These are phyloP conservation scores for Acromyrmex heyeri DNA, from an alignment of 1,140 invertebrate species.

Conservation along the genomic window DNA sequence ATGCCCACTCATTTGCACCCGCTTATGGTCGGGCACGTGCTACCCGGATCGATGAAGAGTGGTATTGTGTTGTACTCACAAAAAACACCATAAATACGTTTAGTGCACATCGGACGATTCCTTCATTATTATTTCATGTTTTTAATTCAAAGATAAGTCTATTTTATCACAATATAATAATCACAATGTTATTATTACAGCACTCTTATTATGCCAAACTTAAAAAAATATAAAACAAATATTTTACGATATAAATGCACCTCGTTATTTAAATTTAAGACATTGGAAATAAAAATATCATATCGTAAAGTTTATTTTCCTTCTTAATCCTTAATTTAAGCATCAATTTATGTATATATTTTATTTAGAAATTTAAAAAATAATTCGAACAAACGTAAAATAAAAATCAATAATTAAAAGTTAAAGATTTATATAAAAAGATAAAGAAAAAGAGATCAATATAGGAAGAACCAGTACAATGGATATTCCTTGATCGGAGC, in stretches of 20 bases:
- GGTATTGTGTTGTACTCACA: background rate
- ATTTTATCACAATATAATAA: background rate
- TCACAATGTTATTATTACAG: background rate
- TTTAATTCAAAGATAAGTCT: background rate
- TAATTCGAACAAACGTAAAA: background rate
- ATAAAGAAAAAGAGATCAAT: background rate
- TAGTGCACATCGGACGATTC: background rate
- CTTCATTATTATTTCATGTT: background rate
- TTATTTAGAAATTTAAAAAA: too few relatives aligned
- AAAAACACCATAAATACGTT: background rate
- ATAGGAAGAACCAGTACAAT: background rate
- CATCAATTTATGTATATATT: too few relatives aligned
- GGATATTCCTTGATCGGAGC: conserved; percentile 13
- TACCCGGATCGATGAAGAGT: conserved; percentile 72
- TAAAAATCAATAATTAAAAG: background rate
- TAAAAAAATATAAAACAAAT: background rate
- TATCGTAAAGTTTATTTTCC: background rate
- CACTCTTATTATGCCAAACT: background rate
- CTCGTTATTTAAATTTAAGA: too few relatives aligned
- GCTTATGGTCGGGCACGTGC: conserved; percentile 78
- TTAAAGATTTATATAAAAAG: background rate
- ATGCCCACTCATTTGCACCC: conserved; percentile 77
- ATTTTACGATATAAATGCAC: background rate
- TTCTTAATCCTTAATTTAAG: background rate
- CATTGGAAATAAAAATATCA: too few relatives aligned